Percentiles rank a stretch among this genome's conserved stretches.
phyloP scores from a whole-genome alignment of 2,888 invertebrate species.

The Priocnemis perturbator region DNA sequence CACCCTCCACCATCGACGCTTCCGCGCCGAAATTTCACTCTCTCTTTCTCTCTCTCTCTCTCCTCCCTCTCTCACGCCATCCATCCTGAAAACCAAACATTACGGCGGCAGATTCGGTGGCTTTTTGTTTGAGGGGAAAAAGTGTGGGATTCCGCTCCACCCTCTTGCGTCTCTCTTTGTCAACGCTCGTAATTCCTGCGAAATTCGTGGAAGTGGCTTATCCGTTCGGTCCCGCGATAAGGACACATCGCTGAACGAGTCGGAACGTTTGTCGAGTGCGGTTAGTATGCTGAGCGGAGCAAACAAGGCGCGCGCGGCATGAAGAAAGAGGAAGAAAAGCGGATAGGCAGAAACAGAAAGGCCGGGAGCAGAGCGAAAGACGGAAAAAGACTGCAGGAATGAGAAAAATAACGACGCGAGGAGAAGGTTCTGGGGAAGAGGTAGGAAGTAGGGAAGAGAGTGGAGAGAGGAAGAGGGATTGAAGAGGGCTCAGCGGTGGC shows the following conservation, averaged over 20 bases:
- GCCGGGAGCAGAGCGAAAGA: too few relatives aligned
- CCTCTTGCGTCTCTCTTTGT: slow-evolving; percentile 31
- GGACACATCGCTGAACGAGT: slow-evolving; percentile 18
- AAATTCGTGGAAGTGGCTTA: slow-evolving; percentile 56
- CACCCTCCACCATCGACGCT: too few relatives aligned
- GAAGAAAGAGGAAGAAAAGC: too few relatives aligned
- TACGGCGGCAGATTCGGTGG: not conserved
- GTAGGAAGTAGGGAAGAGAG: slow-evolving; percentile 4
- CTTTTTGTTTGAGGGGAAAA: not conserved
- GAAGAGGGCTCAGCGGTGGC: slow-evolving; percentile 23
- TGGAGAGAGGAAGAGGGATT: not conserved
- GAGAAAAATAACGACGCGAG: slow-evolving; percentile 7
- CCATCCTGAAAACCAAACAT: not conserved
- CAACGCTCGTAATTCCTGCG: slow-evolving; percentile 50
- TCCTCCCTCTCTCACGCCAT: too few relatives aligned
- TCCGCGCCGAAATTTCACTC: too few relatives aligned
- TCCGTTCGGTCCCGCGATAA: slow-evolving; percentile 41
- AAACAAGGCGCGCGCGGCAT: too few relatives aligned
- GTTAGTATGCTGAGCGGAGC: not conserved
- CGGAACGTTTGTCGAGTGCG: slow-evolving; percentile 3
- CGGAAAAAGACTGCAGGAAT: not conserved
- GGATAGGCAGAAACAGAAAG: too few relatives aligned
- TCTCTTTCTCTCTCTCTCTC: too few relatives aligned
- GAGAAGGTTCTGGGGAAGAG: slow-evolving; percentile 17
- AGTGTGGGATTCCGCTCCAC: not conserved